phyloP scores from a whole-genome alignment of 2,113 vertebrate species.

The Odocoileus virginianus region DNA sequence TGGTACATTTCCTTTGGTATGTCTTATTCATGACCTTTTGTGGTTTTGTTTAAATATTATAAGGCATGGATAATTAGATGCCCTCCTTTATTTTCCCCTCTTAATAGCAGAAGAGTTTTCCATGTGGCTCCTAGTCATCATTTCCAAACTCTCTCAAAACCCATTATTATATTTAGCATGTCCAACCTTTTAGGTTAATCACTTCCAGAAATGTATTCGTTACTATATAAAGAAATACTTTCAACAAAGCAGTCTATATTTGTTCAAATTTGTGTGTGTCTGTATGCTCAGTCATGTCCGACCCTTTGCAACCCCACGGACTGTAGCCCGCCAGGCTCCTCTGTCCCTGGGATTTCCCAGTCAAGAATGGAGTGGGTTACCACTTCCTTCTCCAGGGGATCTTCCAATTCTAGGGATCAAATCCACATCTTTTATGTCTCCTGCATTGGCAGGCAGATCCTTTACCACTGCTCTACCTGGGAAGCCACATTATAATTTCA shows the following conservation, averaged over 20 bases:
- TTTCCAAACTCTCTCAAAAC: not conserved
- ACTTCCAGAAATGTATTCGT: not conserved
- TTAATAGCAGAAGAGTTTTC: not conserved
- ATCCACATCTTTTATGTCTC: not conserved
- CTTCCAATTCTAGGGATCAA: not conserved
- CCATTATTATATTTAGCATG: not conserved
- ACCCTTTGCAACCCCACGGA: not conserved
- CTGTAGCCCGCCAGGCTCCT: not conserved
- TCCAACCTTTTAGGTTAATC: not conserved
- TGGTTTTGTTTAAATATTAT: conserved; percentile 25
- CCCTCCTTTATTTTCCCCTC: not conserved
- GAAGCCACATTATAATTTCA: not conserved
- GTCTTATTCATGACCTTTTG: not conserved
- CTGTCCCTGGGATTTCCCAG: not conserved
- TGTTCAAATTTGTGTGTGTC: not conserved
- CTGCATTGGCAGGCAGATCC: not conserved
- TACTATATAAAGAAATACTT: not conserved
- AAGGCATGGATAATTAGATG: not conserved
- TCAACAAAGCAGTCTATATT: conserved; percentile 1
- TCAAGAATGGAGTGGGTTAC: not conserved
- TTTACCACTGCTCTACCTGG: not conserved
- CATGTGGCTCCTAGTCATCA: not conserved
- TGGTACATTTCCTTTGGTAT: not conserved
- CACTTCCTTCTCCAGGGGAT: not conserved
- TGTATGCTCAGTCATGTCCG: not conserved